Evolutionary conservation across 2,113 vertebrate genomes (phyloP).

Genomic region (Myocastor coypus): DNA sequence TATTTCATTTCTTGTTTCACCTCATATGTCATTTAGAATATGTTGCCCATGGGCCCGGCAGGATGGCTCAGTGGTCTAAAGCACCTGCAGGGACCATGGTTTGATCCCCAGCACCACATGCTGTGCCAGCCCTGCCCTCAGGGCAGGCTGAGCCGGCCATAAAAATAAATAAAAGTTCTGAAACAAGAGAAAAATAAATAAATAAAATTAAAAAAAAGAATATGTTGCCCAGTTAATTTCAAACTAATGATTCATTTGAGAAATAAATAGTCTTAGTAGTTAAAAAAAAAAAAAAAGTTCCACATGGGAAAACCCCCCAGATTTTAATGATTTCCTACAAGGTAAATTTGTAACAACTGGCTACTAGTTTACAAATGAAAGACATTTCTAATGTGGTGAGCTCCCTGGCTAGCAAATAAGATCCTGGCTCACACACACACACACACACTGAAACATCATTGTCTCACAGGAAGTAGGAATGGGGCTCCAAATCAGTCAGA

Average conservation of each 20-base stretch:
- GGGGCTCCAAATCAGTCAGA: neutral
- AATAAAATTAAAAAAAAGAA: neutral
- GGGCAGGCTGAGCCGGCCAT: too few species aligned
- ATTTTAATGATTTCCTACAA: neutral
- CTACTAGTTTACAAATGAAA: constrained; percentile 4
- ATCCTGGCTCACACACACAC: neutral
- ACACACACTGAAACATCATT: neutral
- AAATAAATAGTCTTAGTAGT: constrained; percentile 16
- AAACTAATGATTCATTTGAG: constrained; percentile 22
- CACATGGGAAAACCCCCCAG: neutral
- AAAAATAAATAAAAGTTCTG: too few species aligned
- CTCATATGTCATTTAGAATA: neutral
- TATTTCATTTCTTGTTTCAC: constrained; percentile 17
- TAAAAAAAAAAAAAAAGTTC: neutral
- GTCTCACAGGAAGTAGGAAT: neutral
- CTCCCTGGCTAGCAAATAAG: neutral
- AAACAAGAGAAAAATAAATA: too few species aligned
- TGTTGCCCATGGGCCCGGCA: neutral
- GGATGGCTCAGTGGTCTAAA: too few species aligned
- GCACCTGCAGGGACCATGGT: too few species aligned
- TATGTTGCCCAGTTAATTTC: constrained; percentile 21
- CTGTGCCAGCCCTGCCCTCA: too few species aligned
- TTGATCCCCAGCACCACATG: too few species aligned
- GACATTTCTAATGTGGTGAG: neutral
- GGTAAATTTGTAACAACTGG: constrained; percentile 24